These are phyloP conservation scores for Epinephelus moara DNA, from an alignment of 2,113 vertebrate genomes.

Conservation along the genomic window DNA sequence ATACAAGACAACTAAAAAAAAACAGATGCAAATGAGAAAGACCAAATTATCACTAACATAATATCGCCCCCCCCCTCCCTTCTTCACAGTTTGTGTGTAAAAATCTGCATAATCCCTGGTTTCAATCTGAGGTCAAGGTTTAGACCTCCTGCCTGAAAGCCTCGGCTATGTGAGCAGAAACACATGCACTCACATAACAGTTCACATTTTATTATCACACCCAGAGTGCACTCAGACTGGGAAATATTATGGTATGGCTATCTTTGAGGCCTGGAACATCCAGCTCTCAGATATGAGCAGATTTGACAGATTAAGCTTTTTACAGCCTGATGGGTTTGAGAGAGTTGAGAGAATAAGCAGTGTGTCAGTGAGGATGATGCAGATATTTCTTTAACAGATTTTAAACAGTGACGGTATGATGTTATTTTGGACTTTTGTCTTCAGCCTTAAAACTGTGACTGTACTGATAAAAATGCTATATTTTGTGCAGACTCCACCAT, in stretches of 20 bases:
- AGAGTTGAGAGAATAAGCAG: constrained; percentile 16
- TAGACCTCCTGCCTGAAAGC: constrained; percentile 10
- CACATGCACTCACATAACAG: constrained; percentile 25
- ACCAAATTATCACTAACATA: neutral
- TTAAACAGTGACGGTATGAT: neutral
- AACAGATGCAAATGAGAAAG: neutral
- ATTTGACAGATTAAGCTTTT: constrained; percentile 39
- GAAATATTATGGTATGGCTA: neutral
- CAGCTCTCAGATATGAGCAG: constrained; percentile 15
- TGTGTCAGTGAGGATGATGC: neutral
- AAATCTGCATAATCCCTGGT: constrained; percentile 58
- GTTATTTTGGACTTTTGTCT: neutral
- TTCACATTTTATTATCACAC: constrained; percentile 30
- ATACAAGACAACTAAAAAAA: neutral
- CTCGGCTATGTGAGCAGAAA: neutral
- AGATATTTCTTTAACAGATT: neutral
- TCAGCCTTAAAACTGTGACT: neutral
- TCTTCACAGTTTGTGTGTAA: neutral
- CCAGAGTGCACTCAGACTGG: neutral
- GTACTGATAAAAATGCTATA: neutral
- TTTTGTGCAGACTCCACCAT: no score
- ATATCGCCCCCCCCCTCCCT: neutral
- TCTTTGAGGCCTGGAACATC: constrained; percentile 4
- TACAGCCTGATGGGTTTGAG: neutral
- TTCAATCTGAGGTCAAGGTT: constrained; percentile 46